phyloP scores from a whole-genome alignment of 2,797 vertebrate species.

The Picus viridis region DNA sequence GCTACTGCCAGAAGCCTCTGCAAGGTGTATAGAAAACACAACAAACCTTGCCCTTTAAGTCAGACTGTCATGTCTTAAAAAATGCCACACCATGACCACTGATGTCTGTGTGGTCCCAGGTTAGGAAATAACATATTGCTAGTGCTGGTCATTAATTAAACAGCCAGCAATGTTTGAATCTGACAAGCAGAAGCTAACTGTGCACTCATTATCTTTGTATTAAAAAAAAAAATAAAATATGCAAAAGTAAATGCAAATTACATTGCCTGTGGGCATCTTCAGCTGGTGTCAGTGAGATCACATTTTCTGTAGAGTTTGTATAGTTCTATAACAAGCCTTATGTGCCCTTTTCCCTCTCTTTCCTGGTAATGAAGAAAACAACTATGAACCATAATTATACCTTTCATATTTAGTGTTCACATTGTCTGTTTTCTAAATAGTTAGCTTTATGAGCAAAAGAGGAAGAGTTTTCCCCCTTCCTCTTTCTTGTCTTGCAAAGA shows the following conservation, averaged over 20 bases:
- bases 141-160: background rate
- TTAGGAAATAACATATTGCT: background rate
- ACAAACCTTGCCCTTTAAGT: background rate
- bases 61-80: accelerated
- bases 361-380: background rate
- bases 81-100: accelerated
- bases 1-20: background rate
- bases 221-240: no score
- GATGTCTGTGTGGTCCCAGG: accelerated
- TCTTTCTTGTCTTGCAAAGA: background rate
- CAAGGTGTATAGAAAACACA: background rate
- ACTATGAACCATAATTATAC: background rate
- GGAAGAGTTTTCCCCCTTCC: background rate
- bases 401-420: background rate
- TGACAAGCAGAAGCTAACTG: background rate
- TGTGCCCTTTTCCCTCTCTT: background rate
- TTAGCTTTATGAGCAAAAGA: background rate
- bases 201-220: background rate
- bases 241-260: background rate
- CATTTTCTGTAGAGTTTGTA: accelerated
- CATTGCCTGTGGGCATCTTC: background rate
- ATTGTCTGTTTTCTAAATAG: background rate
- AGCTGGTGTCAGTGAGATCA: background rate
- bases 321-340: background rate
- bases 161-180: background rate